These are phyloP conservation scores for Diarsia mendica DNA, from an alignment of 2,888 invertebrate species.

Conservation along the genomic window DNA sequence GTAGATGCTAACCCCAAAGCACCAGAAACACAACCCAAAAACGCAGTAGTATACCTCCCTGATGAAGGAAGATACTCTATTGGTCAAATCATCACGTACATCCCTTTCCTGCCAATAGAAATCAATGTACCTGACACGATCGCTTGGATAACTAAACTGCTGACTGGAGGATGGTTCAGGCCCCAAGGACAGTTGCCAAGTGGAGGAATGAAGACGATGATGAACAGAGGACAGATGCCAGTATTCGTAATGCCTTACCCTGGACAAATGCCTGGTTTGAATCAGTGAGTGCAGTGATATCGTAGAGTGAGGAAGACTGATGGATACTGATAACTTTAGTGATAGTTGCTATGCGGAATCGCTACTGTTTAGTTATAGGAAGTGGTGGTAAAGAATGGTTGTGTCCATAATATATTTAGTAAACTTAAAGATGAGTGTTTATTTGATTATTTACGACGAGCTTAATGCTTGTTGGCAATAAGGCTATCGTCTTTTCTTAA, in stretches of 20 bases:
- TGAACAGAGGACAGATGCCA: slow-evolving; percentile 72
- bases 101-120: slow-evolving; percentile 91
- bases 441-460: slow-evolving; percentile 5
- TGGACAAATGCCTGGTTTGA: slow-evolving; percentile 51
- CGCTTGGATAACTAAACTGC: slow-evolving; percentile 80
- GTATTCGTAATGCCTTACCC: slow-evolving; percentile 75
- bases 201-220: slow-evolving; percentile 66
- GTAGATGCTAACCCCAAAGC: slow-evolving; percentile 75
- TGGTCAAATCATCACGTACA: slow-evolving; percentile 87
- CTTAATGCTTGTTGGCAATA: not conserved
- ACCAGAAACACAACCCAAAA: slow-evolving; percentile 47
- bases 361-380: slow-evolving; percentile 24
- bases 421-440: slow-evolving; percentile 4
- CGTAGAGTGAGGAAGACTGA: slow-evolving; percentile 52
- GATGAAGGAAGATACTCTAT: slow-evolving; percentile 76
- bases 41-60: slow-evolving; percentile 69
- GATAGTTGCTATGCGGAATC: not conserved
- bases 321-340: slow-evolving; percentile 16
- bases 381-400: slow-evolving; percentile 32
- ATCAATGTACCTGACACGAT: slow-evolving; percentile 91
- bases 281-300: slow-evolving; percentile 12
- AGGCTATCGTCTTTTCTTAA: not conserved
- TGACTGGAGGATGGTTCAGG: slow-evolving; percentile 79
- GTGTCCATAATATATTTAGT: slow-evolving; percentile 43
- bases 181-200: slow-evolving; percentile 64